Percentiles rank a stretch among this genome's conserved stretches.
These are phyloP conservation scores for Ips nitidus DNA, from an alignment of 1,140 invertebrate species.

Conservation along the genomic window DNA sequence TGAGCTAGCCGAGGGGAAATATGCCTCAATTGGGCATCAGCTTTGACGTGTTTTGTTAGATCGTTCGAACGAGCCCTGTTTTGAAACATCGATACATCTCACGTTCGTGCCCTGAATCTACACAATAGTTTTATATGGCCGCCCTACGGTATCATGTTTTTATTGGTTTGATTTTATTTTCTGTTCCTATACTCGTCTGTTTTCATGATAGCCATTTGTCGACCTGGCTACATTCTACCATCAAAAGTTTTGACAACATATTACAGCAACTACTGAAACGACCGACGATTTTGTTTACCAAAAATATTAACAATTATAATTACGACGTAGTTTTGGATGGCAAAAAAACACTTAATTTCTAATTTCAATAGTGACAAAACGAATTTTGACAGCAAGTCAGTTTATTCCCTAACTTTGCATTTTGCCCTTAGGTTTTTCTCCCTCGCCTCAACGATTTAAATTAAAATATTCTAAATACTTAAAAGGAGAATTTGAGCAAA, in stretches of 20 bases:
- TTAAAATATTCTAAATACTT: neutral
- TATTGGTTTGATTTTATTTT: slow-evolving; percentile 29
- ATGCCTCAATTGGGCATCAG: slow-evolving; percentile 26
- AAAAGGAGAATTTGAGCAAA: slow-evolving; percentile 20
- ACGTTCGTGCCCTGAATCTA: slow-evolving; percentile 25
- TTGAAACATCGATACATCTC: slow-evolving; percentile 25
- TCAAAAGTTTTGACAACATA: no score
- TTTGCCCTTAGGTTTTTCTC: no score
- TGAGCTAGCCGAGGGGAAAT: slow-evolving; percentile 17
- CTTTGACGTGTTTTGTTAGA: slow-evolving; percentile 32
- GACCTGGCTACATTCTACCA: neutral
- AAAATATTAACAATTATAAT: no score
- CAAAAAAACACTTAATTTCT: no score
- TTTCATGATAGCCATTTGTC: neutral
- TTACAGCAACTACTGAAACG: no score
- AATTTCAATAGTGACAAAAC: no score
- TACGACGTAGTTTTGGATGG: no score
- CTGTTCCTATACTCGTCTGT: neutral
- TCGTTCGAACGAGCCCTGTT: slow-evolving; percentile 30
- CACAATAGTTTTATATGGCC: slow-evolving; percentile 24
- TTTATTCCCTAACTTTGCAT: no score
- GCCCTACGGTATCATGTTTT: slow-evolving; percentile 21
- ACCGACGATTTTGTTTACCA: no score
- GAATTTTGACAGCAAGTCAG: no score
- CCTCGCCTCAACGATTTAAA: no score